phyloP scores from a whole-genome alignment of 2,797 vertebrate species.

The Gallinago stenura region DNA sequence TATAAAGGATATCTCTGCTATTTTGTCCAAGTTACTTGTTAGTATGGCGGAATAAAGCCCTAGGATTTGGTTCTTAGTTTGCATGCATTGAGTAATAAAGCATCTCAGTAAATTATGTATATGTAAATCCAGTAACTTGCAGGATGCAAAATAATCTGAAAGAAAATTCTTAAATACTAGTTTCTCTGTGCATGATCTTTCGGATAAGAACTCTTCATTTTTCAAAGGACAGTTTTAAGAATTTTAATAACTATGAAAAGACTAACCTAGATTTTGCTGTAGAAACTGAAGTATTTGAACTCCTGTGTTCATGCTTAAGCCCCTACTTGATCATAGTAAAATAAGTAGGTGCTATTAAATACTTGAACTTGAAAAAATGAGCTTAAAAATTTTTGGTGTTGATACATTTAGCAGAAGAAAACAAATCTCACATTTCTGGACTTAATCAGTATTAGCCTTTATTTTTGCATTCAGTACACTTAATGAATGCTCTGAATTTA shows the following conservation, averaged over 20 bases:
- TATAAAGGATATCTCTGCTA: neutral
- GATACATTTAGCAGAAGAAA: neutral
- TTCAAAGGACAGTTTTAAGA: neutral
- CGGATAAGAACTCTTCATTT: neutral
- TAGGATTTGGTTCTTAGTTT: neutral
- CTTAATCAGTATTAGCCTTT: neutral
- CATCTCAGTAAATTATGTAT: neutral
- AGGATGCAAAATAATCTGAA: neutral
- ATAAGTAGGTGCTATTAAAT: neutral
- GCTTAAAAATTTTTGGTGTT: neutral
- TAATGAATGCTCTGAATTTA: neutral
- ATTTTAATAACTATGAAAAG: neutral
- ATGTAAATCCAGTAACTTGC: neutral
- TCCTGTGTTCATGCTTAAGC: neutral
- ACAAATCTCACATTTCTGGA: neutral
- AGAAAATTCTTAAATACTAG: neutral
- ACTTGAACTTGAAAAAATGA: neutral
- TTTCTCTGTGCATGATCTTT: neutral
- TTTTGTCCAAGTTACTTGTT: neutral
- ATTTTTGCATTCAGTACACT: accelerated
- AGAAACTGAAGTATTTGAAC: neutral
- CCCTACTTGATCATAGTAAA: neutral
- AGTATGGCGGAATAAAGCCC: neutral
- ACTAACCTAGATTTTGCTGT: neutral
- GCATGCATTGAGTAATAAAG: neutral